Evolutionary conservation across 2,797 vertebrate species (phyloP), one percentile per base, ranked within the genome.

Genomic region (Alca torda): DNA sequence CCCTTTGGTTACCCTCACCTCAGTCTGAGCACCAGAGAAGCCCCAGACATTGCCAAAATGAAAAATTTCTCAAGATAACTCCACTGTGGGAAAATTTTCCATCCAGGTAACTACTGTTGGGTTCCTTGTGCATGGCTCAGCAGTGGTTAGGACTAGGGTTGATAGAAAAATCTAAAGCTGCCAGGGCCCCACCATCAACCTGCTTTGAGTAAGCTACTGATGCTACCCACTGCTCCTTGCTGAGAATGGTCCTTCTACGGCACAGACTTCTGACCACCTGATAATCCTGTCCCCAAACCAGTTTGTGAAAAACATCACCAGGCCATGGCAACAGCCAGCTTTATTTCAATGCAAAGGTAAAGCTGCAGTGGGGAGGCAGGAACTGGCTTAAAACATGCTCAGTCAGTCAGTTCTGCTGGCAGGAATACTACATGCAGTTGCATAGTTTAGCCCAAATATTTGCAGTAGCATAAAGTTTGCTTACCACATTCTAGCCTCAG

Each of bases 211-310:
- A 54, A 57, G 28, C 19, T 33, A 3, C 18, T 61, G 53, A 5
- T 13, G 25, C 19, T 37, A 11, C 17, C 31, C 31, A 6, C 24
- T 1, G 0, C 19, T 72, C 28, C 18, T 26, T 60, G 24, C 9
- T 2, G 1, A 78, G 18, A 91, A 15, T 3, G 1, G 0, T 15
- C 11, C 39, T 48, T 37, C 28, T 51, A 19, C 5, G 0, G 0
- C 17, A 12, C 56, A 45, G 37, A 30, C 16, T 51, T 89, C 54
- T 10, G 19, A 20, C 35, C 46, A 10, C 50, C 35, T 43, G 56
- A 21, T 16, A 77, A 15, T 4, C 7, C 5, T 1, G 0, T 17
- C 15, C 23, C 24, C 25, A 30, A 26, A 72, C 8, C 3, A 3
- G 15, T 21, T 63, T 45, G 25, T 72, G 33, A 33, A 89, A 89